phyloP scores from a whole-genome alignment of 2,888 invertebrate genomes.

The Cataglyphis rosenhaueri region DNA sequence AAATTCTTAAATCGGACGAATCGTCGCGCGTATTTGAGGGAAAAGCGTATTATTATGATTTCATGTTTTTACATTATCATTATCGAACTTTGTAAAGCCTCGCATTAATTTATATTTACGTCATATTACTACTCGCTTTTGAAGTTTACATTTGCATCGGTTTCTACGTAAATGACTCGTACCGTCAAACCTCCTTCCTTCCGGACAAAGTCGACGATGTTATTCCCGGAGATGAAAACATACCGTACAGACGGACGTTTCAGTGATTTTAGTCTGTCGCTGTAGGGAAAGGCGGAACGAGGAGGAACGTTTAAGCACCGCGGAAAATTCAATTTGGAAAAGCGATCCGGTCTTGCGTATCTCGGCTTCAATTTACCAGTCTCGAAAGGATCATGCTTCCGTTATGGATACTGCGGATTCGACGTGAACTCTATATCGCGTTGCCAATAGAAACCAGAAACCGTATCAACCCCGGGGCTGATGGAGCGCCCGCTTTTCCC shows the following conservation, averaged over 20 bases:
- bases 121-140: conserved; percentile 6
- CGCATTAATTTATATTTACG: conserved; percentile 1
- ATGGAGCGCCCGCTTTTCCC: conserved; percentile 62
- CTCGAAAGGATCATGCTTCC: conserved; percentile 72
- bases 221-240: conserved; percentile 50
- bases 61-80: background rate
- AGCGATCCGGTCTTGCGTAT: conserved; percentile 71
- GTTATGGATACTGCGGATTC: conserved; percentile 75
- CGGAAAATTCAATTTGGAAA: conserved; percentile 74
- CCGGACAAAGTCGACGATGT: conserved; percentile 38
- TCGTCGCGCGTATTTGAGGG: background rate
- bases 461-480: conserved; percentile 68
- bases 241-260: conserved; percentile 51
- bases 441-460: conserved; percentile 75
- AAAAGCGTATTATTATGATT: background rate
- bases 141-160: conserved; percentile 5
- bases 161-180: conserved; percentile 21
- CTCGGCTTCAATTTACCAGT: conserved; percentile 72
- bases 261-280: conserved; percentile 35
- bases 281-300: conserved; percentile 21
- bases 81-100: background rate
- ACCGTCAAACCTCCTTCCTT: background rate
- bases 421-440: conserved; percentile 71
- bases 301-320: conserved; percentile 66
- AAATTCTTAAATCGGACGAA: background rate